Evolutionary conservation across 2,113 vertebrate genomes (phyloP), one percentile per base, ranked within the genome.

Genomic region (Hiodon tergisus): DNA sequence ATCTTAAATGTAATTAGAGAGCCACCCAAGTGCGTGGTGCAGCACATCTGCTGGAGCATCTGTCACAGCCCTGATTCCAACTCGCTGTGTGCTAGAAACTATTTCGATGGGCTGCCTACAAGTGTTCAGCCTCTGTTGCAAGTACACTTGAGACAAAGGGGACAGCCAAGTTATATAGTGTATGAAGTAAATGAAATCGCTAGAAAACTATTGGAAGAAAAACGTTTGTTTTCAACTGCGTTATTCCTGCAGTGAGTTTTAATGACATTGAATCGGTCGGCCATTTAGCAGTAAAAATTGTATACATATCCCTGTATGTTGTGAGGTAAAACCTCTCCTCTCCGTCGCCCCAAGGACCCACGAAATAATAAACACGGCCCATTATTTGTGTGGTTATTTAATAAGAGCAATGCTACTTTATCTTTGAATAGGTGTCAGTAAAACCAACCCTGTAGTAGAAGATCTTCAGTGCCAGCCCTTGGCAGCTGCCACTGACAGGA

Each of bases 1-100:
- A 81, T 79, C 79, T 78, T 81, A 83, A 83, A 80, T 82, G 78
- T 83, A 83, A 83, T 85, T 85, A 81, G 76, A 73, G 78, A 81
- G 67, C 77, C 80, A 79, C 78, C 77, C 81, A 77, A 75, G 76
- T 83, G 78, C 80, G 72, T 74, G 76, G 61, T 13, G 69, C 73
- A 68, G 71, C 80, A 82, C 83, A 85, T 85, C 83, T 85, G 83
- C 71, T 77, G 76, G 47, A 77, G 69, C 83, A 85, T 85, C 81
- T 85, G 83, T 75, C 67, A 31, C 61, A 69, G 55, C 16, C 70
- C 77, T 81, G 60, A 77, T 73, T 76, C 71, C 72, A 50, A 63
- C 58, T 63, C 69, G 69, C 63, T 69, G 67, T 52, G 51, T 70
- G 62, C 77, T 80, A 65, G 17, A 73, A 67, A 76, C 78, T 51